Evolutionary conservation across 2,888 invertebrate genomes (phyloP).

Genomic region (Orchesella flavescens): DNA sequence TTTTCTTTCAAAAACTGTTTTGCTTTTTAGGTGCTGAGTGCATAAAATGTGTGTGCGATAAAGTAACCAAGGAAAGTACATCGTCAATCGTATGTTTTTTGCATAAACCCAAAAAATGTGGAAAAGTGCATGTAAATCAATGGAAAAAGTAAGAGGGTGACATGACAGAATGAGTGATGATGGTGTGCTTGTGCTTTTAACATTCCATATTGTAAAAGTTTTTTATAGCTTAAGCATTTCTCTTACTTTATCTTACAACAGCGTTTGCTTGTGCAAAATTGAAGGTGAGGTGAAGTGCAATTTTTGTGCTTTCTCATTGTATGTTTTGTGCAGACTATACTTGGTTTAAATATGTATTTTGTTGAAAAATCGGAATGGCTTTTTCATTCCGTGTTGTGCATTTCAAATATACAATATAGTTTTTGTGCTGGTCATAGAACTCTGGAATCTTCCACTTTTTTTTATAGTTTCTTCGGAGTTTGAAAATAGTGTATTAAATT

Average conservation of each 20-base stretch:
- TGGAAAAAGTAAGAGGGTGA: too few species aligned
- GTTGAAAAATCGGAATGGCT: neutral
- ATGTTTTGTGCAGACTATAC: neutral
- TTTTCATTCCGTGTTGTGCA: neutral
- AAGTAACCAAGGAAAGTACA: neutral
- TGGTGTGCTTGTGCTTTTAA: too few species aligned
- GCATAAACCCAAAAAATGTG: too few species aligned
- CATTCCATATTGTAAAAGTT: too few species aligned
- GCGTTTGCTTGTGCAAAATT: too few species aligned
- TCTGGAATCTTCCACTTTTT: constrained; percentile 23
- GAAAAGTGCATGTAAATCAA: too few species aligned
- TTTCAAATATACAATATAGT: constrained; percentile 1
- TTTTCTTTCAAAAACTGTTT: constrained; percentile 10
- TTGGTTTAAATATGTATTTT: neutral
- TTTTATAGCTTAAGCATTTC: too few species aligned
- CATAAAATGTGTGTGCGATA: neutral
- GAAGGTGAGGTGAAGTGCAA: neutral
- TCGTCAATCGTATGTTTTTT: neutral
- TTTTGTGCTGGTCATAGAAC: constrained; percentile 6
- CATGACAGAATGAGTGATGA: too few species aligned
- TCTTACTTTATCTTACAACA: too few species aligned
- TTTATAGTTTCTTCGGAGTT: neutral
- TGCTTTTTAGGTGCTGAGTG: constrained; percentile 29
- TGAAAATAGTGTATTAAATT: too few species aligned
- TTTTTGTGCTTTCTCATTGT: neutral